Conservation (phyloP, 1,140 invertebrate genomes). For the Pararge aegeria region DNA sequence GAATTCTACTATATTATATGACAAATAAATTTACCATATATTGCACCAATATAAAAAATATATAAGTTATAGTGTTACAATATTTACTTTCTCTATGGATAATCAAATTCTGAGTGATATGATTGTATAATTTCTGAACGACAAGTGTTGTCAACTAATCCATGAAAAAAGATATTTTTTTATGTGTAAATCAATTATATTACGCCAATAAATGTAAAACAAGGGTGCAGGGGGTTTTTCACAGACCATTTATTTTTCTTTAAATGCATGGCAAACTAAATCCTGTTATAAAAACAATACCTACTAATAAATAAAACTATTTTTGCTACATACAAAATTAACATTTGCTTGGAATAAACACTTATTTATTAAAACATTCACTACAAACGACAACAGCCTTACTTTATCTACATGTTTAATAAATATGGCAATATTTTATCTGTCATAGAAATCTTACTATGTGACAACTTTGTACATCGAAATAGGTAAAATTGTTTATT, state of each 20-base stretch:
- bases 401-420: conserved; percentile 22
- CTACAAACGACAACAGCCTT: conserved; percentile 20
- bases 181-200: no score
- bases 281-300: background rate
- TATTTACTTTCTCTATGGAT: no score
- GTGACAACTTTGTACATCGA: conserved; percentile 20
- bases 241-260: no score
- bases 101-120: no score
- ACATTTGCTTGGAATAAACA: conserved; percentile 1
- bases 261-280: background rate
- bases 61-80: no score
- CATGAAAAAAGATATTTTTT: no score
- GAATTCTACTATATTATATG: background rate
- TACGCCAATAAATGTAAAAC: no score
- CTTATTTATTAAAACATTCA: conserved; percentile 3
- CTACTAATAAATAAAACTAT: background rate
- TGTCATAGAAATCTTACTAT: conserved; percentile 21
- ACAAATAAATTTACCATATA: no score
- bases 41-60: no score
- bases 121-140: no score
- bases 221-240: no score
- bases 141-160: no score
- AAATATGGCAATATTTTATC: conserved; percentile 30
- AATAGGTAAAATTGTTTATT: conserved; percentile 18
- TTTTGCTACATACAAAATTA: conserved; percentile 1